These are phyloP conservation scores for Limnephilus rhombicus DNA, from an alignment of 2,888 invertebrate species.

Conservation along the genomic window DNA sequence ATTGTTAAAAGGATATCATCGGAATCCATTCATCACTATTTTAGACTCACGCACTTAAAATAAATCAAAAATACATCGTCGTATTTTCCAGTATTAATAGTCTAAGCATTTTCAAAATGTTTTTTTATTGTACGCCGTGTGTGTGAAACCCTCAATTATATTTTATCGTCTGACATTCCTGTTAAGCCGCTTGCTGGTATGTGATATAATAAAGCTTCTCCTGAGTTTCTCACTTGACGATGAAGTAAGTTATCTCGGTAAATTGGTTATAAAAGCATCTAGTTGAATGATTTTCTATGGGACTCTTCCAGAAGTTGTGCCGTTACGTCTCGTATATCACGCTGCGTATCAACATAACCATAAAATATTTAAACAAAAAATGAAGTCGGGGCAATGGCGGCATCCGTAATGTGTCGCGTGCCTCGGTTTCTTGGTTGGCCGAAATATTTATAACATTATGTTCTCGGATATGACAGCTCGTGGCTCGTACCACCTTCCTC, in stretches of 20 bases:
- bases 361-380: conserved; percentile 24
- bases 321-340: conserved; percentile 12
- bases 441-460: conserved; percentile 51
- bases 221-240: neutral
- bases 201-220: neutral
- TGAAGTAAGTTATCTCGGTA: neutral
- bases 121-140: neutral
- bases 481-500: conserved; percentile 52
- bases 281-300: neutral
- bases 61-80: neutral
- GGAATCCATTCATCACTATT: conserved; percentile 5
- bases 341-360: conserved; percentile 25
- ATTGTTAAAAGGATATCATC: conserved; percentile 1
- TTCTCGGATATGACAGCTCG: conserved; percentile 49
- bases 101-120: neutral
- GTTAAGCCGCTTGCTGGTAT: neutral
- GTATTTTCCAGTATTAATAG: neutral
- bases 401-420: conserved; percentile 45
- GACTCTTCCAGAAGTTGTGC: neutral
- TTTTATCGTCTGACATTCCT: neutral
- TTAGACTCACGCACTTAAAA: neutral
- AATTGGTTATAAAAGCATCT: neutral
- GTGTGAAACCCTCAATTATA: neutral
- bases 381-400: neutral
- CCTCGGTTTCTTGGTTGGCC: conserved; percentile 21